These are phyloP conservation scores for Opisthocomus hoazin DNA, from an alignment of 2,113 vertebrate species.

Conservation along the genomic window DNA sequence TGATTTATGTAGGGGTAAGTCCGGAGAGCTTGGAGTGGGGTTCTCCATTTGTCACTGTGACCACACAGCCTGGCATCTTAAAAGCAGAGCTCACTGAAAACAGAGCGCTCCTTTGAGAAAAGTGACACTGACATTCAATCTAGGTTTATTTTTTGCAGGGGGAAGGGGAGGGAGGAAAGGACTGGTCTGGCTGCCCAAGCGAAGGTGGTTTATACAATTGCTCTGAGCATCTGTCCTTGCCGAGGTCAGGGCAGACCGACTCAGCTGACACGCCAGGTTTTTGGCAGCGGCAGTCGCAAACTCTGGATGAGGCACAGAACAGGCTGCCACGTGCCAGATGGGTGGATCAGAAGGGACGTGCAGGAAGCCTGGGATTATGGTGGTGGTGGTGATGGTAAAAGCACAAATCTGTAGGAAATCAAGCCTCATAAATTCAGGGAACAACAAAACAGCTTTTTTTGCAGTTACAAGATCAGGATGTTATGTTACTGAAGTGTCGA, in stretches of 20 bases:
- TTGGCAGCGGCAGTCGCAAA: background rate
- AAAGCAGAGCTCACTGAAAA: conserved; percentile 38
- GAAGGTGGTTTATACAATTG: background rate
- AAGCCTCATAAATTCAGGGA: background rate
- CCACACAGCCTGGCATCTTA: conserved; percentile 35
- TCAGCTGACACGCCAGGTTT: rapidly evolving
- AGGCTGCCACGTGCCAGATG: background rate
- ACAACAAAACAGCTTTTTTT: background rate
- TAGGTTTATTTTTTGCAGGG: conserved; percentile 20
- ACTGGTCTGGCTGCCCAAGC: background rate
- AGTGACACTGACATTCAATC: conserved; percentile 57
- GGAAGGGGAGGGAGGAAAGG: background rate
- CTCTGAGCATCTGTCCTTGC: background rate
- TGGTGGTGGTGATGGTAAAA: background rate
- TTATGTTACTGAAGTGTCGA: background rate
- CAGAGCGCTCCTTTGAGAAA: conserved; percentile 24
- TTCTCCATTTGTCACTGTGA: conserved; percentile 51
- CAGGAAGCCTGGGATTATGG: background rate
- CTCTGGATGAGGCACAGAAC: background rate
- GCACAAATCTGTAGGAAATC: background rate
- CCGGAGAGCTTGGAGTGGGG: background rate
- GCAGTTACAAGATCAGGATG: background rate
- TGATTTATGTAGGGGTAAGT: conserved; percentile 38
- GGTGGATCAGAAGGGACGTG: background rate
- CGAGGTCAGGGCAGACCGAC: background rate